Evolutionary conservation across 2,113 vertebrate species (phyloP).

Genomic region (Choloepus hoffmanni): DNA sequence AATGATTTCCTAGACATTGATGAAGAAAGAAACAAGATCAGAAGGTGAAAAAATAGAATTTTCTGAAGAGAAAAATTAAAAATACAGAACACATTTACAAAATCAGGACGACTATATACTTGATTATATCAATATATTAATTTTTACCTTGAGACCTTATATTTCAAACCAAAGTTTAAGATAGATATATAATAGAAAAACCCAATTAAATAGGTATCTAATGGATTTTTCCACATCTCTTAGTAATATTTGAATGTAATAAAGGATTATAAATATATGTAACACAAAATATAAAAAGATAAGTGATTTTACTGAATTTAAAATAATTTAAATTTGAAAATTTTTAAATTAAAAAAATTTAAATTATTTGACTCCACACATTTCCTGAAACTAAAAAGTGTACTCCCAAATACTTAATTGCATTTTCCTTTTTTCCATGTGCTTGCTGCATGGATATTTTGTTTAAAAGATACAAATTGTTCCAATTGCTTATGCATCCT

Average conservation of each 20-base stretch:
- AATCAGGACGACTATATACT: not conserved
- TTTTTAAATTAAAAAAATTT: too few relatives aligned
- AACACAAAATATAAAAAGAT: not conserved
- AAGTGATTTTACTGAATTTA: not conserved
- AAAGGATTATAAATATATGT: not conserved
- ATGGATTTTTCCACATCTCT: slow-evolving; percentile 14
- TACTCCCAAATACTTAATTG: not conserved
- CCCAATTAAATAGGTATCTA: not conserved
- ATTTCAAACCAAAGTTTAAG: not conserved
- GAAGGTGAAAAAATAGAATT: slow-evolving; percentile 21
- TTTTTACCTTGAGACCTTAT: not conserved
- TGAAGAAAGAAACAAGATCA: not conserved
- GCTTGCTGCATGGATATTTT: not conserved
- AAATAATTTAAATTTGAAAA: not conserved
- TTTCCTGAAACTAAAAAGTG: not conserved
- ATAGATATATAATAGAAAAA: not conserved
- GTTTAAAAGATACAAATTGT: not conserved
- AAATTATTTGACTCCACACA: not conserved
- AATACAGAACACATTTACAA: not conserved
- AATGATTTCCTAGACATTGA: not conserved
- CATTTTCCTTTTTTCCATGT: slow-evolving; percentile 3
- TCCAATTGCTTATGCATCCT: not conserved
- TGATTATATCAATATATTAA: not conserved
- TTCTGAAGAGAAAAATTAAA: not conserved
- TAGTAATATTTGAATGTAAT: not conserved